phyloP scores from a whole-genome alignment of 2,888 invertebrate species.

The Drosophila antonietae region DNA sequence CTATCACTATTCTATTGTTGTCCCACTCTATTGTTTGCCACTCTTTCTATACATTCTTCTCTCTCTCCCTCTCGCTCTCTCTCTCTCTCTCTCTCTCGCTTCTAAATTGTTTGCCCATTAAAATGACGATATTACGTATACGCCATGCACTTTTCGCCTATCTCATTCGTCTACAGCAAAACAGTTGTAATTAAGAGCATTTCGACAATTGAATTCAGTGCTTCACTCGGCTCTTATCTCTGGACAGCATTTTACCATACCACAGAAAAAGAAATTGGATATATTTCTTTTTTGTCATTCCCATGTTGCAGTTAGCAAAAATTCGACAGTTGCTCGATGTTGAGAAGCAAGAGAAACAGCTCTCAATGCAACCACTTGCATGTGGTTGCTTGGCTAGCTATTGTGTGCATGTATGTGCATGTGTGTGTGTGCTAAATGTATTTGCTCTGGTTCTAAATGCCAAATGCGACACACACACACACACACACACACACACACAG shows the following conservation, averaged over 20 bases:
- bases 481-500: slow-evolving; percentile 21
- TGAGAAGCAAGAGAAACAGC: slow-evolving; percentile 16
- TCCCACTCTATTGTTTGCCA: too few relatives aligned
- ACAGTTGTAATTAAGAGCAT: background rate
- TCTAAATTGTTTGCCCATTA: background rate
- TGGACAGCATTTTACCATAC: slow-evolving; percentile 6
- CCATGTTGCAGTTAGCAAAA: slow-evolving; percentile 18
- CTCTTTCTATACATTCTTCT: background rate
- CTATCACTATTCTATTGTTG: too few relatives aligned
- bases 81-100: background rate
- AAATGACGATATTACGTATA: slow-evolving; percentile 28
- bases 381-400: slow-evolving; percentile 35
- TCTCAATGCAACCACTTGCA: slow-evolving; percentile 31
- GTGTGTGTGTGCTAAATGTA: slow-evolving; percentile 41
- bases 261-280: background rate
- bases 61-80: too few relatives aligned
- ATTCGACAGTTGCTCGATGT: slow-evolving; percentile 35
- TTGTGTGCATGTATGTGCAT: slow-evolving; percentile 3
- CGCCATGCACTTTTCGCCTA: slow-evolving; percentile 8
- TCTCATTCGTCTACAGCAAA: background rate
- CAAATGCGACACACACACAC: slow-evolving; percentile 22
- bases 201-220: slow-evolving; percentile 1
- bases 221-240: background rate
- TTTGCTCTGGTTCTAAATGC: slow-evolving; percentile 17
- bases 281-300: slow-evolving; percentile 24